Evolutionary conservation across 2,888 invertebrate genomes (phyloP).

Genomic region (Chamaedrilus cognettii): DNA sequence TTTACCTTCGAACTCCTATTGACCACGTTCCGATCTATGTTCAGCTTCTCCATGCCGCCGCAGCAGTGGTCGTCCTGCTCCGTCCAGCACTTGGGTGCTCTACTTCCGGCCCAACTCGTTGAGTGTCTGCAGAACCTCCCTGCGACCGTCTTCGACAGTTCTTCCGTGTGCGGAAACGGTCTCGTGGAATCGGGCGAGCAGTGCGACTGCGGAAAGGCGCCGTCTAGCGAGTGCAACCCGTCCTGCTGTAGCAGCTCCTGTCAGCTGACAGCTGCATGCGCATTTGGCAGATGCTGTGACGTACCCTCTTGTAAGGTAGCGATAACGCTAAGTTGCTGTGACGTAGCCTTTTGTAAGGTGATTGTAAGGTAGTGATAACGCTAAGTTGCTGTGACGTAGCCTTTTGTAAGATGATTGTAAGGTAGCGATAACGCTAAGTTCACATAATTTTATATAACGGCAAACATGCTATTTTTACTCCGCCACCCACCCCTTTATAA

Average conservation of each 20-base stretch:
- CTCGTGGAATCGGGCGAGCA: neutral
- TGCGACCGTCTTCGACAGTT: neutral
- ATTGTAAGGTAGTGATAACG: no score
- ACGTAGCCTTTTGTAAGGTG: no score
- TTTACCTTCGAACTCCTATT: no score
- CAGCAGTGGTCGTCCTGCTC: neutral
- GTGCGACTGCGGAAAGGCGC: slow-evolving; percentile 6
- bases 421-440: no score
- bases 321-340: no score
- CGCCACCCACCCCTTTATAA: no score
- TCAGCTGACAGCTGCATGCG: neutral
- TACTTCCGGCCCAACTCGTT: neutral
- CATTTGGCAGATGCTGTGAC: slow-evolving; percentile 2
- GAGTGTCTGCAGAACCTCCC: neutral
- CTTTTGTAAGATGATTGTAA: no score
- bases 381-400: no score
- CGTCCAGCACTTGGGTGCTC: neutral
- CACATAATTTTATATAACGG: no score
- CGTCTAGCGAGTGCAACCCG: neutral
- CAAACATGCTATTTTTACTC: no score
- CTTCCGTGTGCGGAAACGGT: neutral
- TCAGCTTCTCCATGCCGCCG: neutral
- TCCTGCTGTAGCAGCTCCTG: slow-evolving; percentile 3
- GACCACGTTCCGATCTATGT: no score
- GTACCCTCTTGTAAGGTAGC: neutral